Base-by-base conservation (phyloP, 2,888 invertebrate species). In the Deilephila porcellus region DNA sequence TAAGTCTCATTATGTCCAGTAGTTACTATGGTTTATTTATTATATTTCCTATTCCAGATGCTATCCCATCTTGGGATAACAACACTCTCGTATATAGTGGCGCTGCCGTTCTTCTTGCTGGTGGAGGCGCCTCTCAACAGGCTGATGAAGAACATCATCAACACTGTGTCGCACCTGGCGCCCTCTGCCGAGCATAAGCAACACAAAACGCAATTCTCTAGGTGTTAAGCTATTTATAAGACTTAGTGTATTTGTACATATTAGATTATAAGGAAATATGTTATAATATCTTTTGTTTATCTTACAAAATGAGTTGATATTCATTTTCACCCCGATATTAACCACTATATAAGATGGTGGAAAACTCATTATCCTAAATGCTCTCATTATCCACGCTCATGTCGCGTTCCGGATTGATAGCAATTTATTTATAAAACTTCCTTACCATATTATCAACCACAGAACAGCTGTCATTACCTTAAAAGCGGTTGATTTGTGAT, bases 111-210 rank as follows among this genome's bases (percentile, higher is more conserved):
- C 78, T 78, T 76, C 71, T 70, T 80, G 73, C 62, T 77, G 74
- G 79, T 82, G 72, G 83, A 83, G 63, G 80, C 81, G 0, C 82
- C 82, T 0, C 74, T 80, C 67, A 76, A 78, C 76, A 64, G 75
- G 25, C 76, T 80, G 19, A 73, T 75, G 71, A 78, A 78, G 72
- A 74, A 53, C 60, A 34, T 71, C 52, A 0, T 67, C 20, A 67
- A 20, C 25, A 14, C 25, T 4, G 20, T 45, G 37, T 64, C 64
- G 8, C 64, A 64, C 20, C 45, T 45, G 34, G 37, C 45, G 11
- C n/a, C 20, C 20, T 8, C 37, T 0, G 20, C 11, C 2, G 67
- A 67, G 4, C 11, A 45, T 0, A 67, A 67, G 25, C 25, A 67
- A 29, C 14, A 17, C 1, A 52, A 67, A 25, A 52, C 67, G 14